These are phyloP conservation scores for Anastatus disparis DNA, from an alignment of 1,140 invertebrate species.

Conservation along the genomic window DNA sequence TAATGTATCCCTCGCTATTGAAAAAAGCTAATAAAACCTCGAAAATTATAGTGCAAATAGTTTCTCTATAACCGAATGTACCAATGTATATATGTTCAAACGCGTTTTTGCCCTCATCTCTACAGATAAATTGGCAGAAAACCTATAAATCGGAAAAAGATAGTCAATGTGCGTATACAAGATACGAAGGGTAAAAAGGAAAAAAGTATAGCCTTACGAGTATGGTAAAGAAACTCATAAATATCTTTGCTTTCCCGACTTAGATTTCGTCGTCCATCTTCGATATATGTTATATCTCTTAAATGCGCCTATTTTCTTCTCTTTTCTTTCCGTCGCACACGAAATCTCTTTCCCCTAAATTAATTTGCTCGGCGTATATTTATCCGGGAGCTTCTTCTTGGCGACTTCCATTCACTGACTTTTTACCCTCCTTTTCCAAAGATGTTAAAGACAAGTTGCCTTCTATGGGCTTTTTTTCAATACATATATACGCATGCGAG, in stretches of 20 bases:
- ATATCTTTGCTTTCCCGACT: background rate
- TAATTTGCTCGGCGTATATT: constrained; percentile 16
- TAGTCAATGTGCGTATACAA: too few relatives aligned
- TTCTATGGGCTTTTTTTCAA: too few relatives aligned
- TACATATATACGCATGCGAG: too few relatives aligned
- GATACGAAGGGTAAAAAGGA: background rate
- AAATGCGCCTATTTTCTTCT: too few relatives aligned
- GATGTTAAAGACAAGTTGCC: too few relatives aligned
- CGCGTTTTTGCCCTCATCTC: too few relatives aligned
- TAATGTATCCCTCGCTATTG: too few relatives aligned
- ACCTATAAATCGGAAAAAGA: background rate
- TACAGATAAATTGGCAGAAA: too few relatives aligned
- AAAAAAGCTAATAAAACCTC: constrained; percentile 13
- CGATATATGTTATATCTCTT: constrained; percentile 1
- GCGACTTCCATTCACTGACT: background rate
- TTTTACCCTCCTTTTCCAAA: background rate
- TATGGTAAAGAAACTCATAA: constrained; percentile 16
- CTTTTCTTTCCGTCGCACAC: background rate
- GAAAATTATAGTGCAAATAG: constrained; percentile 14
- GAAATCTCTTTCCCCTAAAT: constrained; percentile 26
- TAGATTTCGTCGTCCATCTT: too few relatives aligned
- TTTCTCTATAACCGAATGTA: too few relatives aligned
- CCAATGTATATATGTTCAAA: too few relatives aligned
- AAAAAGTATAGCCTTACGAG: background rate
- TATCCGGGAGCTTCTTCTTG: too few relatives aligned